These are phyloP conservation scores for Peromyscus maniculatus DNA, from an alignment of 2,113 vertebrate genomes.

Conservation along the genomic window DNA sequence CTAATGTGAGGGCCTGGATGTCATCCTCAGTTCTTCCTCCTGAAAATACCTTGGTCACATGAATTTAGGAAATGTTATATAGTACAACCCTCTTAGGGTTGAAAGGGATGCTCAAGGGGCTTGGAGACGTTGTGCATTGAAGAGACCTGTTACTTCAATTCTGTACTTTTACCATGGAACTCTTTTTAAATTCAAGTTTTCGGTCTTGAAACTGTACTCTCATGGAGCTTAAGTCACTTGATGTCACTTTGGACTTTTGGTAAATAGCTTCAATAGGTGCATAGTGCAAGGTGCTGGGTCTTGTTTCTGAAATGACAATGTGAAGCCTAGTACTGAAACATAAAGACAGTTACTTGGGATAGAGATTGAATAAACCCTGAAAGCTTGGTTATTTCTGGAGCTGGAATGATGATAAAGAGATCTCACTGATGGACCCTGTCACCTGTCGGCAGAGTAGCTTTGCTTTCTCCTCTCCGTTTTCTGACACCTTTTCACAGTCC, in stretches of 20 bases:
- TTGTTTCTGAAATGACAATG: not conserved
- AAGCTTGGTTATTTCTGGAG: slow-evolving; percentile 20
- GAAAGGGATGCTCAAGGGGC: not conserved
- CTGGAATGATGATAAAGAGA: not conserved
- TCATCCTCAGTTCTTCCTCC: too few relatives aligned
- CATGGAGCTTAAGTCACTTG: not conserved
- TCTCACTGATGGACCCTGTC: not conserved
- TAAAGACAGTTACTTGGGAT: not conserved
- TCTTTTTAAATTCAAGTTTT: slow-evolving; percentile 24
- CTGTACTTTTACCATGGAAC: not conserved
- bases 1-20: not conserved
- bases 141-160: not conserved
- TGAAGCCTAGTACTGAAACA: not conserved
- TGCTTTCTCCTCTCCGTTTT: not conserved
- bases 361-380: not conserved
- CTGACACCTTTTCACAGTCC: not conserved
- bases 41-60: not conserved
- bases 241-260: not conserved
- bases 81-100: not conserved
- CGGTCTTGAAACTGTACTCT: not conserved
- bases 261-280: not conserved
- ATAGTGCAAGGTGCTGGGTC: not conserved
- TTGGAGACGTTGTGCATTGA: slow-evolving; percentile 30
- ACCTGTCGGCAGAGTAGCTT: not conserved
- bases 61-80: not conserved